These are phyloP conservation scores for Falco cherrug DNA, from an alignment of 2,797 vertebrate genomes.

Conservation along the genomic window DNA sequence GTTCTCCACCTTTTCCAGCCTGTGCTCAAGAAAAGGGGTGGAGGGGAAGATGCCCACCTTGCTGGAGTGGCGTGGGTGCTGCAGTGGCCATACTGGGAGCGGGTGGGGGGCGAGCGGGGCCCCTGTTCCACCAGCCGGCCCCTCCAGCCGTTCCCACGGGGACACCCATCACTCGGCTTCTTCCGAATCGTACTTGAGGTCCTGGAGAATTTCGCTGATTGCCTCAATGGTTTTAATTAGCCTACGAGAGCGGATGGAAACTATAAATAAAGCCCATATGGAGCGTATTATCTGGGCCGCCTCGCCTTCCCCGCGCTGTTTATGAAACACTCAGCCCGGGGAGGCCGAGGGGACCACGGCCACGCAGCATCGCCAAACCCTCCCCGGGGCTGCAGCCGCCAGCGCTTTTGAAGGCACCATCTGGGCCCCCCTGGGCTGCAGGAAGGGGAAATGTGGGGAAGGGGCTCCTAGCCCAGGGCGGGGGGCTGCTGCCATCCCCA, in stretches of 20 bases:
- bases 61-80: neutral
- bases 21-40: neutral
- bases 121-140: neutral
- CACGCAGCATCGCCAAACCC: neutral
- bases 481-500: neutral
- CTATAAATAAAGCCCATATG: conserved; percentile 85
- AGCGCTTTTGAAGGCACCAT: neutral
- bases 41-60: neutral
- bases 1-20: neutral
- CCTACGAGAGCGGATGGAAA: conserved; percentile 84
- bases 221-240: conserved; percentile 95
- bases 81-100: neutral
- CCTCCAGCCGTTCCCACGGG: conserved; percentile 47
- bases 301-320: conserved; percentile 65
- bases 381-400: neutral
- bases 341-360: conserved; percentile 41
- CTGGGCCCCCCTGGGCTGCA: neutral
- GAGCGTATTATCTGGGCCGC: conserved; percentile 73
- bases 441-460: neutral
- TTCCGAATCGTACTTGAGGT: conserved; percentile 95
- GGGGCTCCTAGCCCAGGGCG: neutral
- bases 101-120: neutral
- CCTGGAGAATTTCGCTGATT: conserved; percentile 95
- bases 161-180: conserved; percentile 82
- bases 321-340: conserved; percentile 74